Percentiles rank a stretch among this genome's conserved stretches.
phyloP scores from a whole-genome alignment of 2,113 vertebrate species.

The Circaetus gallicus region DNA sequence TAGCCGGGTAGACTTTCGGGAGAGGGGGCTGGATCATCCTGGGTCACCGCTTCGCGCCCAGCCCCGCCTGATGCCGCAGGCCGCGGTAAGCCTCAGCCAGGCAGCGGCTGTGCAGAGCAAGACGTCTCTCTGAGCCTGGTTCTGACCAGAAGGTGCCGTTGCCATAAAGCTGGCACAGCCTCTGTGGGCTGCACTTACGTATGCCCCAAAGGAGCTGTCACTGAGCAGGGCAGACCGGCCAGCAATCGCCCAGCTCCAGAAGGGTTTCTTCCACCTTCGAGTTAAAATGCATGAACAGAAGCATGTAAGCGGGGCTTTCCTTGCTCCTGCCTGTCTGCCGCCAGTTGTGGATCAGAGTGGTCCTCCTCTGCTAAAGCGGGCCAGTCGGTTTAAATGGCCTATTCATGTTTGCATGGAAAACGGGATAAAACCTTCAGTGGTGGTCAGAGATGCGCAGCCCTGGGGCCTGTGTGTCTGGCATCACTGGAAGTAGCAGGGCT shows the following conservation, averaged over 20 bases:
- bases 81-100: background rate
- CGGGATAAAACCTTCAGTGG: background rate
- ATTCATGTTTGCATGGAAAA: background rate
- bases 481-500: background rate
- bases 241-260: background rate
- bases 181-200: background rate
- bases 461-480: background rate
- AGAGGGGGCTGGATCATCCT: background rate
- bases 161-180: too few species aligned
- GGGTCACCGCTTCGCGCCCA: background rate
- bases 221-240: background rate
- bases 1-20: background rate
- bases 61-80: background rate
- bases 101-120: background rate
- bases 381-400: background rate
- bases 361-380: background rate
- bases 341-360: background rate
- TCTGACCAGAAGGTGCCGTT: background rate
- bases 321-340: background rate
- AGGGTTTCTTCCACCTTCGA: background rate
- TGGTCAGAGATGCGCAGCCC: background rate
- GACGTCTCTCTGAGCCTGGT: background rate
- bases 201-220: background rate
- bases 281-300: background rate
- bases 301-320: background rate